Conservation (phyloP, 2,888 invertebrate genomes). For the Lobophora halterata region DNA sequence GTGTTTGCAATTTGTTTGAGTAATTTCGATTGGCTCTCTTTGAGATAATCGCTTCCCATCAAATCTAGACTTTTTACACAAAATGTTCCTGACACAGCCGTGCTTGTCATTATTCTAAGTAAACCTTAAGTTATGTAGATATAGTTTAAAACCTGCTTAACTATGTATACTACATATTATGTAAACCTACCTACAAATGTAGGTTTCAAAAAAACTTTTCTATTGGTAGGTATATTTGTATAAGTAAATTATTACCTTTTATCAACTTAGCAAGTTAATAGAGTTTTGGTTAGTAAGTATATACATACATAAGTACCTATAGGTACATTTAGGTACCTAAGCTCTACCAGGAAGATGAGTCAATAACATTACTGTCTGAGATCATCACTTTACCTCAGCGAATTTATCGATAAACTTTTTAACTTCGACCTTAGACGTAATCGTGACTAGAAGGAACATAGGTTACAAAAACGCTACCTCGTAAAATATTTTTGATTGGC, state of each 20-base stretch:
- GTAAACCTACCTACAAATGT: too few species aligned
- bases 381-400: constrained; percentile 21
- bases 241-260: too few species aligned
- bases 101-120: too few species aligned
- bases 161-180: too few species aligned
- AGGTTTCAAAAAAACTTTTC: too few species aligned
- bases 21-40: constrained; percentile 46
- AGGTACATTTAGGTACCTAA: not conserved
- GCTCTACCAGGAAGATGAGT: constrained; percentile 25
- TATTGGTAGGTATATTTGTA: too few species aligned
- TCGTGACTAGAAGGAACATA: constrained; percentile 12
- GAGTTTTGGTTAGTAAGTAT: too few species aligned
- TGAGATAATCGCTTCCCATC: constrained; percentile 19
- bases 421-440: constrained; percentile 19
- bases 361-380: constrained; percentile 28
- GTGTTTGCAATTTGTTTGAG: constrained; percentile 39
- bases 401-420: constrained; percentile 22
- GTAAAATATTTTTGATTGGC: not conserved
- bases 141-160: too few species aligned
- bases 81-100: too few species aligned
- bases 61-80: constrained; percentile 5
- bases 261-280: too few species aligned
- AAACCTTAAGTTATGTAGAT: too few species aligned
- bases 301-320: too few species aligned
- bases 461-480: not conserved